Percentiles rank a stretch among this genome's conserved stretches.
phyloP scores from a whole-genome alignment of 2,797 vertebrate genomes.

The Crocodylus rhombifer region DNA sequence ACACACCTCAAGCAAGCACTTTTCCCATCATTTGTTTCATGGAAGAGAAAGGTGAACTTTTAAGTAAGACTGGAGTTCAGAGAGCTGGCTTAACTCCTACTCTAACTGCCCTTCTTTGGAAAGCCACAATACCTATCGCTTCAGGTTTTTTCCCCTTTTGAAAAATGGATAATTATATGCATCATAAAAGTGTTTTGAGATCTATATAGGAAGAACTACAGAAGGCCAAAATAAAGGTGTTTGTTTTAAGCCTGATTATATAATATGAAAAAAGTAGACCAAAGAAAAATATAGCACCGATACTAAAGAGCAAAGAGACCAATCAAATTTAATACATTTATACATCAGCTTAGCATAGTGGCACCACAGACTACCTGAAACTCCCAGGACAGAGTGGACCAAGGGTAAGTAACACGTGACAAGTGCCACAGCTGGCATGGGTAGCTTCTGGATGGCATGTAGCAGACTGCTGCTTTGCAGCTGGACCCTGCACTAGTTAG shows the following conservation, averaged over 20 bases:
- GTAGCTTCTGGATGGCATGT: too few relatives aligned
- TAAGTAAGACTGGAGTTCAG: neutral
- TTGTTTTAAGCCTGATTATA: neutral
- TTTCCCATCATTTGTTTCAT: neutral
- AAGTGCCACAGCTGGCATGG: too few relatives aligned
- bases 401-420: too few relatives aligned
- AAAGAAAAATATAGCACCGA: neutral
- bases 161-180: neutral
- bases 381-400: too few relatives aligned
- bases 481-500: too few relatives aligned
- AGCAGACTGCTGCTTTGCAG: too few relatives aligned
- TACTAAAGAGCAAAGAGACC: neutral
- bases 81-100: neutral
- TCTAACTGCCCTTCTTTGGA: neutral
- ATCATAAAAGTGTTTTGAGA: neutral
- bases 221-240: neutral
- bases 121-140: neutral
- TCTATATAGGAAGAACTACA: neutral
- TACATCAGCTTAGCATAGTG: neutral
- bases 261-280: neutral
- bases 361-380: neutral
- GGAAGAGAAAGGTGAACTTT: neutral
- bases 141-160: neutral
- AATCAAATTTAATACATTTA: neutral
- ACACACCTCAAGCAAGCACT: neutral